phyloP scores from a whole-genome alignment of 2,113 vertebrate species.

The Geothlypis trichas region DNA sequence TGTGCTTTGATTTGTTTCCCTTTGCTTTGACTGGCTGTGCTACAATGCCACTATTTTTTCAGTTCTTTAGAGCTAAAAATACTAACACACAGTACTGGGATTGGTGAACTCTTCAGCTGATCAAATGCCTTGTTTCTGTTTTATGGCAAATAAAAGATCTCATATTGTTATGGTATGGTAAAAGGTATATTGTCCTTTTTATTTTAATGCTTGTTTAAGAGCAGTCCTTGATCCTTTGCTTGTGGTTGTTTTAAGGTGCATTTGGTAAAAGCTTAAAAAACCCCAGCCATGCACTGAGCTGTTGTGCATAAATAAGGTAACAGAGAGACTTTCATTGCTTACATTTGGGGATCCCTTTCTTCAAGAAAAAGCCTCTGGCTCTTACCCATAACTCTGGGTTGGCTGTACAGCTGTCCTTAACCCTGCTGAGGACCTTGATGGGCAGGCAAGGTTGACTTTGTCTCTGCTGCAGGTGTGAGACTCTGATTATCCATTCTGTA shows the following conservation, averaged over 20 bases:
- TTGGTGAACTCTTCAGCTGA: neutral
- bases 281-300: neutral
- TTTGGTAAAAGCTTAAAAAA: neutral
- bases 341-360: neutral
- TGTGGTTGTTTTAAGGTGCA: neutral
- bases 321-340: neutral
- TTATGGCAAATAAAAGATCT: neutral
- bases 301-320: neutral
- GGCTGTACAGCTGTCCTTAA: neutral
- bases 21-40: neutral
- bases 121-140: neutral
- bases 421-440: neutral
- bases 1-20: constrained; percentile 27
- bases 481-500: neutral
- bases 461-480: neutral
- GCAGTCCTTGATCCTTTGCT: neutral
- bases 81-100: neutral
- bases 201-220: neutral
- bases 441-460: neutral
- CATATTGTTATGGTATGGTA: neutral
- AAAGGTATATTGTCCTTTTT: neutral
- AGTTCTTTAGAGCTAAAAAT: neutral
- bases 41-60: neutral
- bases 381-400: fast-evolving
- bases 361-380: neutral